Conservation (phyloP, 2,113 vertebrate genomes). For the Ictidomys tridecemlineatus region DNA sequence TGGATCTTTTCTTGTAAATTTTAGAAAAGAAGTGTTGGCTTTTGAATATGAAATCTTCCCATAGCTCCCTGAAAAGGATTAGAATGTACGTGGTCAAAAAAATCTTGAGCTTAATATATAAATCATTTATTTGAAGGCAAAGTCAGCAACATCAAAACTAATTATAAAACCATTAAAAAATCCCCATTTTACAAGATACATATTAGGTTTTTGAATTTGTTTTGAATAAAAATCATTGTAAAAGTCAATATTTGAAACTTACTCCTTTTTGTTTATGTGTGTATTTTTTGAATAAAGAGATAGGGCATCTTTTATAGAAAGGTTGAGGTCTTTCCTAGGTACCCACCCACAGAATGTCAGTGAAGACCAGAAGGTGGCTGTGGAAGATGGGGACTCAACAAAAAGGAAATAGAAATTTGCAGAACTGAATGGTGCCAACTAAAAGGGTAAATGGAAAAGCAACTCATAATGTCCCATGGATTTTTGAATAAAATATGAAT, state of each 20-base stretch:
- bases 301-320: not conserved
- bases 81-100: conserved; percentile 64
- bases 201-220: conserved; percentile 71
- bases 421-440: not conserved
- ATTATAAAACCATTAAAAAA: conserved; percentile 62
- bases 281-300: not conserved
- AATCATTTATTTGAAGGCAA: conserved; percentile 65
- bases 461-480: not conserved
- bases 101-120: conserved; percentile 70
- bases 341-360: not conserved
- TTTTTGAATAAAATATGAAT: not conserved
- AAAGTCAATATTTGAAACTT: conserved; percentile 67
- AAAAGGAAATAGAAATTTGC: not conserved
- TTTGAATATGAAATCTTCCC: conserved; percentile 53
- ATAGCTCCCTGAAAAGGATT: conserved; percentile 34
- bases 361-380: not conserved
- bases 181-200: conserved; percentile 54
- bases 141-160: conserved; percentile 64
- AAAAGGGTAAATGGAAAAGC: not conserved
- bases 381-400: conserved; percentile 21
- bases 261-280: conserved; percentile 36
- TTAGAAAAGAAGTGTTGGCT: conserved; percentile 36
- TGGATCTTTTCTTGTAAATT: conserved; percentile 27
- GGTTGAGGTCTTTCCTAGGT: not conserved
- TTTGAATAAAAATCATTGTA: conserved; percentile 80